phyloP scores from a whole-genome alignment of 2,797 vertebrate species.

The Leucoraja ocellata region DNA sequence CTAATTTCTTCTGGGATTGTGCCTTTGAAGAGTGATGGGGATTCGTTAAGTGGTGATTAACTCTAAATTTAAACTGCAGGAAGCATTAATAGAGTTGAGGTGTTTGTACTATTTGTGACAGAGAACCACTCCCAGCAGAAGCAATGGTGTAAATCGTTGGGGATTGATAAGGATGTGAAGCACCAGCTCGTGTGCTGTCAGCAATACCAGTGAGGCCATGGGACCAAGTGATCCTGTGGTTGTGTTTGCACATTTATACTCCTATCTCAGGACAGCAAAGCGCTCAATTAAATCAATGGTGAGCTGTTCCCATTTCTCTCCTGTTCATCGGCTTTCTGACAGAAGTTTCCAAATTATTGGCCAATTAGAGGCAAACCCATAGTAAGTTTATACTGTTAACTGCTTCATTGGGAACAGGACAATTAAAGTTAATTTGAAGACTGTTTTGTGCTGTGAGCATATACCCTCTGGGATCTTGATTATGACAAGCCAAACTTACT shows the following conservation, averaged over 20 bases:
- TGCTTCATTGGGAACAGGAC: background rate
- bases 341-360: slow-evolving; percentile 15
- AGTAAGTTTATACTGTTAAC: slow-evolving; percentile 7
- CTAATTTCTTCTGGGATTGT: background rate
- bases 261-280: background rate
- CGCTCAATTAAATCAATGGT: background rate
- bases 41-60: background rate
- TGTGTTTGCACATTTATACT: background rate
- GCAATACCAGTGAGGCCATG: background rate
- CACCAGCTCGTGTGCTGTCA: background rate
- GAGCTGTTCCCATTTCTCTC: background rate
- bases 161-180: background rate
- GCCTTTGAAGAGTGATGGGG: background rate
- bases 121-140: background rate
- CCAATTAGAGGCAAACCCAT: slow-evolving; percentile 12
- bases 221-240: background rate
- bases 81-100: background rate
- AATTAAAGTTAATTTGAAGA: slow-evolving; percentile 33
- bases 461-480: slow-evolving; percentile 16
- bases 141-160: background rate
- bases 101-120: background rate
- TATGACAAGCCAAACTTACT: background rate
- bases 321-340: background rate
- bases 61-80: background rate
- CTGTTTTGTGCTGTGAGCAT: background rate